Evolutionary conservation across 2,888 invertebrate species (phyloP), one percentile per base, ranked within the genome.

Genomic region (Limnephilus lunatus): DNA sequence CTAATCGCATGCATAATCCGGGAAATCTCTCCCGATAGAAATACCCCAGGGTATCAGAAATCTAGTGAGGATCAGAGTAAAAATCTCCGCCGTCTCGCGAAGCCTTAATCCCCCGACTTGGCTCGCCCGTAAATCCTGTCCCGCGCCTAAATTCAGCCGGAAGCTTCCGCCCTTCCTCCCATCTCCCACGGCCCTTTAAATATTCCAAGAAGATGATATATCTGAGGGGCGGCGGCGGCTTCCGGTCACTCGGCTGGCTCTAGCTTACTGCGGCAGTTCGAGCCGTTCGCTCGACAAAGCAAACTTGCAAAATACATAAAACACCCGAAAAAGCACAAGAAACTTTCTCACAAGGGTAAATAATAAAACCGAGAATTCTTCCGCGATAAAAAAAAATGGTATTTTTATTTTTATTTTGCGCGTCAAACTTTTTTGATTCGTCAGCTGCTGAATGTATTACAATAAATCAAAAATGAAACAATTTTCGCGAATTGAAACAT

Each of bases 151-250:
- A 87, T 39, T 85, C 86, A 15, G 68, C 88, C 88, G 88, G 88
- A 88, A 68, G 88, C 88, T 68, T 25, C 12, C 68, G 68, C 32
- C 35, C 32, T 12, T 53, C 15, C n/a, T 30, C 86, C 48, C 53
- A 32, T 80, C 68, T n/a, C 5, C 88, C 53, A 32, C 15, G 25
- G 35, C 25, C 83, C 48, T 88, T 88, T 68, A 68, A 88, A 88
- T 88, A 88, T 88, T 88, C 88, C 35, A 19, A 68, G 88, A 88
- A 88, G 88, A 88, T 53, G 88, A 88, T 88, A 88, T 53, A 68
- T 88, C 88, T 14, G 68, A 88, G 80, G 25, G 85, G 39, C 85
- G 39, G 85, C 85, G 85, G 39, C 85, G 86, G 86, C 48, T 53
- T 88, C 88, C 88, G 88, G 88, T 88, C 88, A 88, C 88, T 30